Evolutionary conservation across 53 echinoderm and acorn worm species (phyloP), one percentile per base, ranked within the genome.

Genomic region (Luidia sarsii): DNA sequence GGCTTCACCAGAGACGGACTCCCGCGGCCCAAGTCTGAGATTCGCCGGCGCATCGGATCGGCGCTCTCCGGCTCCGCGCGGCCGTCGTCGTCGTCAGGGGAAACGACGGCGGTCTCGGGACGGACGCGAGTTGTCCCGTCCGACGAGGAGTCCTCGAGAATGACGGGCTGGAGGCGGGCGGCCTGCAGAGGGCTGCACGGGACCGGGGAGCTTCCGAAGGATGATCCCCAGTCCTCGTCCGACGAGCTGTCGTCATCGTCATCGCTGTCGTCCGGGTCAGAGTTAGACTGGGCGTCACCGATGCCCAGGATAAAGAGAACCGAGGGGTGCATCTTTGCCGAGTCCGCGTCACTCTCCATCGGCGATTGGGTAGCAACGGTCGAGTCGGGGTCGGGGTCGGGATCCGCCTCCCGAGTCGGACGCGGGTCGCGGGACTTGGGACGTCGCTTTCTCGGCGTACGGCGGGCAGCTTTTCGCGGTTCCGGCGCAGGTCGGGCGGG

Each of bases 101-200:
- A n/a, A n/a, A n/a, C n/a, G n/a, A n/a, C n/a, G n/a, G n/a, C n/a
- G n/a, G n/a, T n/a, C n/a, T n/a, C n/a, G n/a, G n/a, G n/a, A n/a
- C n/a, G n/a, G n/a, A n/a, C n/a, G n/a, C n/a, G n/a, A n/a, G n/a
- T n/a, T n/a, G n/a, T n/a, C n/a, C n/a, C n/a, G n/a, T n/a, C n/a
- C n/a, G n/a, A n/a, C n/a, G n/a, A n/a, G n/a, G n/a, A n/a, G n/a
- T n/a, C n/a, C n/a, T n/a, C n/a, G n/a, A n/a, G n/a, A n/a, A n/a
- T n/a, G n/a, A n/a, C n/a, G n/a, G n/a, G n/a, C n/a, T n/a, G n/a
- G n/a, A n/a, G n/a, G n/a, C n/a, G n/a, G n/a, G n/a, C n/a, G n/a
- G n/a, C n/a, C n/a, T 79, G 85, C 0, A 91, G 80, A 0, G 92
- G 92, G 36, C 83, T 79, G 80, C 80, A 88, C 2, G 92, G 92